These are phyloP conservation scores for Lepus europaeus DNA, from an alignment of 2,113 vertebrate genomes.

Conservation along the genomic window DNA sequence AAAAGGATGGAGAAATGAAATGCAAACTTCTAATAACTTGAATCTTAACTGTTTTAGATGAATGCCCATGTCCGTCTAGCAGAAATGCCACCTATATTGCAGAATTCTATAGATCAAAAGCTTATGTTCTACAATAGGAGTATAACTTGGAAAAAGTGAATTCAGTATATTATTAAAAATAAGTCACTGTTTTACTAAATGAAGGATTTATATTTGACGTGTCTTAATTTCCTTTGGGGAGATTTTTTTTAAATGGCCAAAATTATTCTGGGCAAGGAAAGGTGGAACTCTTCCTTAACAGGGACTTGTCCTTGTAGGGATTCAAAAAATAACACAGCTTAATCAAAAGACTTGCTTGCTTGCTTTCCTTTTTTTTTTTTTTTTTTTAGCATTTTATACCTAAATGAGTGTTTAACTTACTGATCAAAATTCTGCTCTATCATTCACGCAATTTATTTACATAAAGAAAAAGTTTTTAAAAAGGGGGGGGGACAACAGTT, in stretches of 20 bases:
- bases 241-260: conserved; percentile 69
- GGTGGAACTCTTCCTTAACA: conserved; percentile 73
- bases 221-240: conserved; percentile 2
- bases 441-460: conserved; percentile 71
- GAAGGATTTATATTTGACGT: conserved; percentile 67
- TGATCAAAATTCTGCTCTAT: conserved; percentile 78
- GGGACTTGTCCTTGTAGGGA: conserved; percentile 76
- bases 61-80: conserved; percentile 38
- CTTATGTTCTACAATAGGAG: background rate
- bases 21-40: background rate
- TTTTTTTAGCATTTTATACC: conserved; percentile 71
- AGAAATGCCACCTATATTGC: background rate
- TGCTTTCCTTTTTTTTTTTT: background rate
- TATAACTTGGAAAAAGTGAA: conserved; percentile 60
- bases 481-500: background rate
- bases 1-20: conserved; percentile 29
- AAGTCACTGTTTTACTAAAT: conserved; percentile 38
- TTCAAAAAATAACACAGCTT: conserved; percentile 82
- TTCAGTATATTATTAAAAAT: conserved; percentile 30
- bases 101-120: conserved; percentile 2
- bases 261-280: conserved; percentile 76
- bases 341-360: conserved; percentile 76
- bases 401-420: conserved; percentile 69
- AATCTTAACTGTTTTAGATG: conserved; percentile 8
- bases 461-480: conserved; percentile 9